Evolutionary conservation across 2,888 invertebrate genomes (phyloP), one percentile per base, ranked within the genome.

Genomic region (Ecliptopera silaceata): DNA sequence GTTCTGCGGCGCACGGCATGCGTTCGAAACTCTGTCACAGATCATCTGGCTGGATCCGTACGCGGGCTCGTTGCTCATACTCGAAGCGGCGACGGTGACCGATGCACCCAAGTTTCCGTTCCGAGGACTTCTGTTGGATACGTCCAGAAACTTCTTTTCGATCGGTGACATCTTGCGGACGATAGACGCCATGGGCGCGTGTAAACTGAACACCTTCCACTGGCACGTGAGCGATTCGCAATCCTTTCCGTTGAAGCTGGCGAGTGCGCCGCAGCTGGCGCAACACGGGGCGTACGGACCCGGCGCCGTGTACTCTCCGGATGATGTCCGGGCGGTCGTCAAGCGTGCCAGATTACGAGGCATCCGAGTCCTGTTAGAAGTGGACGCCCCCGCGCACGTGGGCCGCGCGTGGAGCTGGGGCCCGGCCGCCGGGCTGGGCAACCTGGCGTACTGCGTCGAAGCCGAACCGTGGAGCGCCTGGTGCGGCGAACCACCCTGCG

Each of bases 221-320:
- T 98, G 98, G 98, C 96, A 97, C 74, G 92, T 96, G 26, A 95
- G 95, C 4, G 98, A 98, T 81, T 97, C 97, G 11, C 97, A 98
- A 80, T 97, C 97, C 65, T 98, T 98, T 84, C 98, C 98, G 0
- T 95, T 97, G 79, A 94, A 95, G 61, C 93, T 96, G 3, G 93
- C 94, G 18, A 92, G 93, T 61, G 95, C 94, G 50, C 97, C 97
- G 0, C 94, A 96, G 77, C 88, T 97, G 77, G 95, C 96, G 0
- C 93, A 94, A 63, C 95, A 95, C 80, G 98, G 99, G 17, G 97
- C 98, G 0, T 97, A 96, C 78, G 95, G 96, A 0, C 95, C 96
- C 47, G 95, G 95, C 13, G 94, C 95, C 64, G 92, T 95, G 11
- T 96, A 97, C 75, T 93, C 94, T 0, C 89, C 93, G 2, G 93